Evolutionary conservation across 2,113 vertebrate genomes (phyloP).

Genomic region (Aramus guarauna): DNA sequence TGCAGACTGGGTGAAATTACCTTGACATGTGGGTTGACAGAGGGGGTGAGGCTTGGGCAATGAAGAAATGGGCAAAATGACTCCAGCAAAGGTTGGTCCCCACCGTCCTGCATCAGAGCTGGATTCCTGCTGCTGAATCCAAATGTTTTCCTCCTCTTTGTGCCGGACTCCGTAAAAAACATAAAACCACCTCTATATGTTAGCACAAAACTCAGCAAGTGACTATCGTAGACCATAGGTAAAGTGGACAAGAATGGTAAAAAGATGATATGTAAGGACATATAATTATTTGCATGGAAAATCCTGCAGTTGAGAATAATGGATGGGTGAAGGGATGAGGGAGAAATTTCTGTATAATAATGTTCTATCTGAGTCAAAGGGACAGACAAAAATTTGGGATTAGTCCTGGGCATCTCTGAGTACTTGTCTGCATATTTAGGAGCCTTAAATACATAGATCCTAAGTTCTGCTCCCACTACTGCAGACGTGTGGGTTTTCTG

Average conservation of each 20-base stretch:
- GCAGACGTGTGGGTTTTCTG: neutral
- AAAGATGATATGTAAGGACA: neutral
- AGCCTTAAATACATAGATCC: neutral
- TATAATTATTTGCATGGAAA: neutral
- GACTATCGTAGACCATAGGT: neutral
- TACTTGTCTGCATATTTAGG: neutral
- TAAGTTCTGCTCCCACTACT: neutral
- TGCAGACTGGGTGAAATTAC: neutral
- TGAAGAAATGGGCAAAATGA: neutral
- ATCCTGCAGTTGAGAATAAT: neutral
- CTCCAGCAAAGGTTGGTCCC: neutral
- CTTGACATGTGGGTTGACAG: neutral
- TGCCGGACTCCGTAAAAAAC: neutral
- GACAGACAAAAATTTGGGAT: neutral
- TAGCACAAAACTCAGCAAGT: neutral
- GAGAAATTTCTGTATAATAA: neutral
- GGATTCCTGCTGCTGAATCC: neutral
- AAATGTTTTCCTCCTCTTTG: neutral
- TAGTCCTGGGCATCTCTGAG: neutral
- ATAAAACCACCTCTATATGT: neutral
- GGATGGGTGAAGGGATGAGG: too few species aligned
- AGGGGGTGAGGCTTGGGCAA: neutral
- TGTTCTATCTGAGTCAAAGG: neutral
- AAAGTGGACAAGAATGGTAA: neutral
- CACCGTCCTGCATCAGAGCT: rapidly evolving